Percentiles rank a stretch among this genome's conserved stretches.
Conservation (phyloP, 2,888 invertebrate genomes). For the Rambutsinella grinnellia region DNA sequence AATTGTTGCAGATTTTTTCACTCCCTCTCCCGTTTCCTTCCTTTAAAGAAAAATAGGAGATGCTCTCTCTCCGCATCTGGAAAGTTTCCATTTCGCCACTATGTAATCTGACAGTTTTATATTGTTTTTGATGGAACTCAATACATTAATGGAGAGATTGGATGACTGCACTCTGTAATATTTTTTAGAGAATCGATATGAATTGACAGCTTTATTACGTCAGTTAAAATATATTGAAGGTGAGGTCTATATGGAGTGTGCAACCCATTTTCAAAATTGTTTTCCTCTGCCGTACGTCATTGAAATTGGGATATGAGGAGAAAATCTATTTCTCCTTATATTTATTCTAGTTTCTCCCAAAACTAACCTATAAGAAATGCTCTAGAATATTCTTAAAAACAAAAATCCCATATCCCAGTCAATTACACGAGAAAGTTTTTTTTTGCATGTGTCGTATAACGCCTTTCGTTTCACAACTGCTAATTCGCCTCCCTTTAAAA, state of each 20-base stretch:
- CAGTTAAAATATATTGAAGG: slow-evolving; percentile 8
- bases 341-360: no score
- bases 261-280: background rate
- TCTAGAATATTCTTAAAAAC: no score
- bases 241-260: background rate
- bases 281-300: background rate
- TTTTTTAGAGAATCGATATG: slow-evolving; percentile 6
- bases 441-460: no score
- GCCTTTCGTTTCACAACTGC: no score
- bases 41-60: slow-evolving; percentile 14
- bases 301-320: no score
- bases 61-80: background rate
- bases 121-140: slow-evolving; percentile 1
- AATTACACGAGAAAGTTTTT: no score
- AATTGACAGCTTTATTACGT: slow-evolving; percentile 55
- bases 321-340: no score
- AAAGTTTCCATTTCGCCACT: background rate
- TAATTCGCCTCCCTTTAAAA: no score
- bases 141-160: background rate
- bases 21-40: slow-evolving; percentile 35
- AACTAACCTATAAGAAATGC: no score
- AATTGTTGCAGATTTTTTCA: no score
- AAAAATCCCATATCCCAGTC: no score
- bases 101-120: slow-evolving; percentile 11
- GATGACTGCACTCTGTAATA: background rate